Conservation (phyloP, 2,888 invertebrate species). For the Pseudococcus longispinus region DNA sequence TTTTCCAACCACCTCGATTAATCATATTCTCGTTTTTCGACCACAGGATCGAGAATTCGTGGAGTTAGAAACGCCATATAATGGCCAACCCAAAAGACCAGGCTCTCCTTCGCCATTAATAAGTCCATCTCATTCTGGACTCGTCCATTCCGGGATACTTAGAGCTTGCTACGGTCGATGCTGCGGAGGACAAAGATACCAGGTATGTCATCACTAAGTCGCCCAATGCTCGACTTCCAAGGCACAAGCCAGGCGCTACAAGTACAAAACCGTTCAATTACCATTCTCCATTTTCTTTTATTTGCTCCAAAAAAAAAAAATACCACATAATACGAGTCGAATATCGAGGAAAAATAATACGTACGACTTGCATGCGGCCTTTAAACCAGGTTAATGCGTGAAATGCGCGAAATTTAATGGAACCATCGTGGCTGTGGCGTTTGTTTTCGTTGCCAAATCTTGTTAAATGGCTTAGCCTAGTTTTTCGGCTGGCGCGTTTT, state of each 20-base stretch:
- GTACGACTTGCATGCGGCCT: not conserved
- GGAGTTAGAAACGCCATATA: constrained; percentile 92
- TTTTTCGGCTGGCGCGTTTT: constrained; percentile 13
- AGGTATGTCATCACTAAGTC: constrained; percentile 68
- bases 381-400: constrained; percentile 23
- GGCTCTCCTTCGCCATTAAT: constrained; percentile 87
- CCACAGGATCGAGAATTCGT: constrained; percentile 93
- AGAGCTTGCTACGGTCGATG: constrained; percentile 82
- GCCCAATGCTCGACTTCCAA: not conserved
- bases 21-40: not conserved
- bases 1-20: not conserved
- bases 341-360: constrained; percentile 1
- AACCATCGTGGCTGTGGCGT: constrained; percentile 32
- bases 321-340: not conserved
- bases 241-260: not conserved
- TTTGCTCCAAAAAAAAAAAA: not conserved
- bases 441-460: constrained; percentile 46
- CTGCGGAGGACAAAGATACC: constrained; percentile 87
- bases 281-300: not conserved
- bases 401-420: constrained; percentile 24
- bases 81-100: constrained; percentile 90
- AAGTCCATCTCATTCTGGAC: constrained; percentile 85
- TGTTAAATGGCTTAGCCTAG: constrained; percentile 41
- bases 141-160: constrained; percentile 73
- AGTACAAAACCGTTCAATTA: constrained; percentile 19